These are phyloP conservation scores for Amiota mariae DNA, from an alignment of 2,888 invertebrate genomes.

Conservation along the genomic window DNA sequence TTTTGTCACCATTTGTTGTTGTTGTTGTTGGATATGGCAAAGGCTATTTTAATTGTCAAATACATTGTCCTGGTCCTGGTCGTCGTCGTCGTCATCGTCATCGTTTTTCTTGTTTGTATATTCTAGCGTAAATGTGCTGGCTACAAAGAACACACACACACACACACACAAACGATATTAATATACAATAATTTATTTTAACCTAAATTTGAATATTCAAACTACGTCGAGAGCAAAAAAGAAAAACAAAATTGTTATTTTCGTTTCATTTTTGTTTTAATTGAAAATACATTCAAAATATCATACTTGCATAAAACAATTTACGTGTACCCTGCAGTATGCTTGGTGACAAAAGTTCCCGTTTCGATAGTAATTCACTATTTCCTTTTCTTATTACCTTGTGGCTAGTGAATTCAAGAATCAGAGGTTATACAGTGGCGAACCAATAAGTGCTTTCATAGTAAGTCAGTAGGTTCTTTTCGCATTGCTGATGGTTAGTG, in stretches of 20 bases:
- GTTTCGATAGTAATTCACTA: too few species aligned
- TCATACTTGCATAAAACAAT: too few species aligned
- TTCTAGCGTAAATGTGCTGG: not conserved
- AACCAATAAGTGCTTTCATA: too few species aligned
- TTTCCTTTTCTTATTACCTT: too few species aligned
- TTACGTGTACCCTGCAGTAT: too few species aligned
- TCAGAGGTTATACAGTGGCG: too few species aligned
- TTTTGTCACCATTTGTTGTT: not conserved
- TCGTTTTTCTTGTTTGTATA: not conserved
- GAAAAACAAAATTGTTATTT: constrained; percentile 9
- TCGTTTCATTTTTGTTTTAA: not conserved
- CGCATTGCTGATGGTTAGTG: too few species aligned
- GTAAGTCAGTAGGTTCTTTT: too few species aligned
- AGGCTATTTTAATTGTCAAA: not conserved
- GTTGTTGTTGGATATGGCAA: not conserved
- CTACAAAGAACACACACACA: not conserved
- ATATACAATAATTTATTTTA: constrained; percentile 51
- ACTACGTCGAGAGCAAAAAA: not conserved
- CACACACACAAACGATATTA: too few species aligned
- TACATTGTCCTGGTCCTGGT: not conserved
- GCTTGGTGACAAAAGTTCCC: too few species aligned
- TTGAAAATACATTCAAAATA: too few species aligned
- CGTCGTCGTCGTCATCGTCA: not conserved
- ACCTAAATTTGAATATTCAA: constrained; percentile 52
- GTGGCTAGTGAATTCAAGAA: too few species aligned